A percentile compares a stretch with the other conserved stretches of the same genome.
Conservation (phyloP, 2,113 vertebrate species). For the Odontesthes bonariensis region DNA sequence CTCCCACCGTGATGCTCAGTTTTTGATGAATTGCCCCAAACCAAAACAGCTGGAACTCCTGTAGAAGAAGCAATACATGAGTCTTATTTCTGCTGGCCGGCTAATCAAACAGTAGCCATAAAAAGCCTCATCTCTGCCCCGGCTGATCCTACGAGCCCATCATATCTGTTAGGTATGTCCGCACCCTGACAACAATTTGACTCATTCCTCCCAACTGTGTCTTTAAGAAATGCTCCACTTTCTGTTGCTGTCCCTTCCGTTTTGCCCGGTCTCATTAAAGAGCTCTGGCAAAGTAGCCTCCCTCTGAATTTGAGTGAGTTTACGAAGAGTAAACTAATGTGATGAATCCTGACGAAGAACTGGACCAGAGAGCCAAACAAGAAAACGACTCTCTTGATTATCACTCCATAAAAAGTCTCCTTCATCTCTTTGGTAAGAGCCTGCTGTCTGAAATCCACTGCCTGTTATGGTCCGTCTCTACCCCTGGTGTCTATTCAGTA, state of each 20-base stretch:
- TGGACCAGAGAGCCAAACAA: conserved; percentile 16
- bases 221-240: conserved; percentile 40
- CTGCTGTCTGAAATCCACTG: conserved; percentile 36
- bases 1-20: conserved; percentile 49
- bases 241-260: conserved; percentile 1
- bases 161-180: conserved; percentile 66
- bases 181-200: conserved; percentile 73
- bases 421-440: conserved; percentile 31
- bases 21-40: conserved; percentile 56
- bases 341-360: conserved; percentile 40
- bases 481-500: conserved; percentile 44
- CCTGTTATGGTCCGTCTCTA: conserved; percentile 26
- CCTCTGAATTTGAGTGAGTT: conserved; percentile 30
- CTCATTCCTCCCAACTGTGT: conserved; percentile 58
- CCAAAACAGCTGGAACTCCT: conserved; percentile 28
- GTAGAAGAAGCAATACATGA: conserved; percentile 3
- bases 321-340: conserved; percentile 25
- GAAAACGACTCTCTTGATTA: neutral
- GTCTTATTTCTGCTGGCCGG: conserved; percentile 42
- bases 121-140: conserved; percentile 22
- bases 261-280: conserved; percentile 31
- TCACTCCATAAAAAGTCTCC: conserved; percentile 27
- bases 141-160: conserved; percentile 54
- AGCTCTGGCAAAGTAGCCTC: conserved; percentile 25
- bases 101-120: conserved; percentile 40